A percentile compares a stretch with the other conserved stretches of the same genome.
Conservation (phyloP, 2,113 vertebrate genomes). For the Mormyrus lacerda region DNA sequence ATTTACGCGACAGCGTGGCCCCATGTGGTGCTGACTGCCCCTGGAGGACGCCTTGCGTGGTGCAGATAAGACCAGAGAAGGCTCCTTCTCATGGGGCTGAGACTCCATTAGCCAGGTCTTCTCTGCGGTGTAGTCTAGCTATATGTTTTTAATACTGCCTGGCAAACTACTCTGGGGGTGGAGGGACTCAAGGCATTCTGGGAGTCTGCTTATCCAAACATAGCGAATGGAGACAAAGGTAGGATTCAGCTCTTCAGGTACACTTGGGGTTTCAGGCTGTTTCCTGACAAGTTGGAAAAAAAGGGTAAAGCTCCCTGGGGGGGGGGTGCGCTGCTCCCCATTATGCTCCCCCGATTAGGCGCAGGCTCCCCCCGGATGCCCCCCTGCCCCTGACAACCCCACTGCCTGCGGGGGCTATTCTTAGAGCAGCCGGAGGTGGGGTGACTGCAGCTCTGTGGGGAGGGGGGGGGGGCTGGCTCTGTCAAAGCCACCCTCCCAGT, state of each 20-base stretch:
- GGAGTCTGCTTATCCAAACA: slow-evolving; percentile 6
- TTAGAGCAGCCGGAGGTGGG: not conserved
- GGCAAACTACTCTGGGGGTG: not conserved
- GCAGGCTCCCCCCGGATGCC: not conserved
- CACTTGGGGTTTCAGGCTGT: not conserved
- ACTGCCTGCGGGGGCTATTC: not conserved
- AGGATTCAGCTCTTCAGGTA: not conserved
- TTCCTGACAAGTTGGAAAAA: slow-evolving; percentile 2
- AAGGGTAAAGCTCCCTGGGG: not conserved
- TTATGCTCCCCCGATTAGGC: not conserved
- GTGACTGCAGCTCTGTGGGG: not conserved
- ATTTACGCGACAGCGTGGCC: not conserved
- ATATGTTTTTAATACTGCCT: not conserved
- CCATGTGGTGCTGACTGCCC: not conserved
- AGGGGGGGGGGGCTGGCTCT: not conserved
- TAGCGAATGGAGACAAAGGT: not conserved
- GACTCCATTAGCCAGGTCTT: not conserved
- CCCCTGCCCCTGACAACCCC: not conserved
- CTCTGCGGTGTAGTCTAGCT: not conserved
- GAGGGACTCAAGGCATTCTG: slow-evolving; percentile 1
- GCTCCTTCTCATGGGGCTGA: too few species aligned
- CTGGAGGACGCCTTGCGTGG: not conserved
- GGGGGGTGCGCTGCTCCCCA: too few species aligned
- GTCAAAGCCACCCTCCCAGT: not conserved
- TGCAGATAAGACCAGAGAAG: not conserved